Evolutionary conservation across 2,113 vertebrate species (phyloP).

Genomic region (Salvelinus alpinus): DNA sequence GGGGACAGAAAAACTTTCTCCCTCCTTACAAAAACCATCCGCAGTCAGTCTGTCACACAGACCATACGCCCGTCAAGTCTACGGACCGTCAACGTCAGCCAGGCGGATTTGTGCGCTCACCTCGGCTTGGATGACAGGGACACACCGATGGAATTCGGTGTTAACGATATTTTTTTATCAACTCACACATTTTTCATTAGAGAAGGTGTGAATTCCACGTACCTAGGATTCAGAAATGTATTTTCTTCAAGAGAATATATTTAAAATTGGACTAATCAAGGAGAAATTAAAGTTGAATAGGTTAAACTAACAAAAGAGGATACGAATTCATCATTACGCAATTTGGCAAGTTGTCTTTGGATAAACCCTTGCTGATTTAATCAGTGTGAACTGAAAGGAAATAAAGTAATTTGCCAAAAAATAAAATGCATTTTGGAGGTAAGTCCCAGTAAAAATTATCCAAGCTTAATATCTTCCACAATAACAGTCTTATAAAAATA

Average conservation of each 20-base stretch:
- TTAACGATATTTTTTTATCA: background rate
- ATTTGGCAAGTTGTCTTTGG: slow-evolving; percentile 16
- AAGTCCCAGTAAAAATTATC: slow-evolving; percentile 25
- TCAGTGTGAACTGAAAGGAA: slow-evolving; percentile 29
- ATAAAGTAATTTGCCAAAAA: slow-evolving; percentile 51
- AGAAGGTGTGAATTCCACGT: background rate
- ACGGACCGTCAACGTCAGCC: slow-evolving; percentile 49
- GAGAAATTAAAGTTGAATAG: background rate
- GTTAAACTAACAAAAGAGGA: background rate
- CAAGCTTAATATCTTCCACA: background rate
- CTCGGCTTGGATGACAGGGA: background rate
- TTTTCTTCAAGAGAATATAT: background rate
- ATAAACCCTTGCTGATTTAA: slow-evolving; percentile 21
- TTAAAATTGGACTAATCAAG: background rate
- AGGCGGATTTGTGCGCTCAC: slow-evolving; percentile 4
- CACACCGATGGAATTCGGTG: background rate
- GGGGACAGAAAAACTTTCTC: slow-evolving; percentile 39
- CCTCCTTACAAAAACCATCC: slow-evolving; percentile 63
- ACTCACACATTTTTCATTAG: background rate
- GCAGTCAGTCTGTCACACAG: slow-evolving; percentile 70
- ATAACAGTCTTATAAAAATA: background rate
- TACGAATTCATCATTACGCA: background rate
- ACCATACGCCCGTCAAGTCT: slow-evolving; percentile 61
- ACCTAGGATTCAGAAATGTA: background rate
- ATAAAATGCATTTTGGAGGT: slow-evolving; percentile 55